A percentile compares a stretch with the other conserved stretches of the same genome.
phyloP scores from a whole-genome alignment of 2,797 vertebrate species.

The Schizothorax lantsangensis region DNA sequence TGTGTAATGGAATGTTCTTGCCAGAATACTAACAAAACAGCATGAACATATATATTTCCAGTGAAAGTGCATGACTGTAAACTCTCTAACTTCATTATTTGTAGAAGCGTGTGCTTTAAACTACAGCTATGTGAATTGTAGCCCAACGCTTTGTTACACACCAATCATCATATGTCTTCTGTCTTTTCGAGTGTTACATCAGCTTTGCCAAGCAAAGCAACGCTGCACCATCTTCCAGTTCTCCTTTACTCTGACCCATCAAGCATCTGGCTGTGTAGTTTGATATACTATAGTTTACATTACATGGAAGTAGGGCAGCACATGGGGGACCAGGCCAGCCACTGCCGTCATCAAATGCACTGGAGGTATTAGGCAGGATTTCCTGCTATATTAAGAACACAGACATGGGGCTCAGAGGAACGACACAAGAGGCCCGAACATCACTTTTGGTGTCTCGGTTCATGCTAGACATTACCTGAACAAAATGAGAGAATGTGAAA shows the following conservation, averaged over 20 bases:
- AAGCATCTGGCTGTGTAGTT: conserved; percentile 13
- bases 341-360: conserved; percentile 14
- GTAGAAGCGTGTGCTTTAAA: neutral
- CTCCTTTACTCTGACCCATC: conserved; percentile 28
- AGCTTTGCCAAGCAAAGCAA: conserved; percentile 12
- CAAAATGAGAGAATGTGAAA: neutral
- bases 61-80: neutral
- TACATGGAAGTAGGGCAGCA: conserved; percentile 32
- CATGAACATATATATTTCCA: neutral
- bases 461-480: neutral
- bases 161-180: neutral
- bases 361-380: conserved; percentile 36
- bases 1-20: neutral
- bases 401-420: conserved; percentile 40
- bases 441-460: neutral
- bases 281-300: conserved; percentile 41
- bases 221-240: neutral
- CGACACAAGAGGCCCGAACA: neutral
- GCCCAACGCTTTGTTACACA: neutral
- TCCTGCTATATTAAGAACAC: conserved; percentile 52
- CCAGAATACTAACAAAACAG: neutral
- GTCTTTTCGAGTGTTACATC: conserved; percentile 10
- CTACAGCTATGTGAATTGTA: neutral
- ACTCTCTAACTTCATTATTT: neutral
- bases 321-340: conserved; percentile 24